Evolutionary conservation across 1,140 invertebrate genomes (phyloP).

Genomic region (Drosophila repletoides): DNA sequence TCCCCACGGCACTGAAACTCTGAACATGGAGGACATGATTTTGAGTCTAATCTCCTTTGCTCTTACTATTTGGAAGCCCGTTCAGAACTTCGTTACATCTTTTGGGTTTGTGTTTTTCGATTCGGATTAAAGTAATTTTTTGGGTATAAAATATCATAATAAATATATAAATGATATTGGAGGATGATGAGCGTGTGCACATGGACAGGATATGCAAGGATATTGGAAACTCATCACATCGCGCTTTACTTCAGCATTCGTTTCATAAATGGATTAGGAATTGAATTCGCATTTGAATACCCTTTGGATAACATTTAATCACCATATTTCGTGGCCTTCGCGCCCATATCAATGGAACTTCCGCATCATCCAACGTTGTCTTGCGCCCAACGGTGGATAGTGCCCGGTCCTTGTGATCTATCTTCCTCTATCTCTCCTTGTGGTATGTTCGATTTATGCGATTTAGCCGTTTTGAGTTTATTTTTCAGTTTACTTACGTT

Average conservation of each 20-base stretch:
- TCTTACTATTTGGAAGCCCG: slow-evolving; percentile 27
- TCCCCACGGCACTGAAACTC: slow-evolving; percentile 38
- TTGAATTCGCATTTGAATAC: slow-evolving; percentile 32
- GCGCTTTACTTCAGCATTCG: slow-evolving; percentile 50
- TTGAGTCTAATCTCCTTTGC: slow-evolving; percentile 35
- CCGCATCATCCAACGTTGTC: slow-evolving; percentile 63
- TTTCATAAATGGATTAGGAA: slow-evolving; percentile 61
- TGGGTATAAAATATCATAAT: slow-evolving; percentile 17
- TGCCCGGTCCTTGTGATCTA: slow-evolving; percentile 57
- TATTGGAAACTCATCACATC: slow-evolving; percentile 55
- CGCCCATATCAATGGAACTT: slow-evolving; percentile 55
- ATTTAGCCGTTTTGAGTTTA: slow-evolving; percentile 38
- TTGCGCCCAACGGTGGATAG: slow-evolving; percentile 67
- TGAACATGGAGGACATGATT: slow-evolving; percentile 34
- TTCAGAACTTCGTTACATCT: slow-evolving; percentile 25
- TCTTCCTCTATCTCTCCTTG: slow-evolving; percentile 58
- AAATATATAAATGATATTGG: slow-evolving; percentile 13
- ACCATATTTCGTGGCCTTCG: slow-evolving; percentile 60
- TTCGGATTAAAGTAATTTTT: slow-evolving; percentile 37
- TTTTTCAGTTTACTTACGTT: slow-evolving; percentile 37
- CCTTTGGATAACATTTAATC: slow-evolving; percentile 46
- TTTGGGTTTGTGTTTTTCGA: slow-evolving; percentile 33
- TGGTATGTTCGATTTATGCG: slow-evolving; percentile 62
- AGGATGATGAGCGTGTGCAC: slow-evolving; percentile 37
- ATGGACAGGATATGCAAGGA: slow-evolving; percentile 61